These are phyloP conservation scores for Sitta europaea DNA, from an alignment of 2,113 vertebrate species.

Conservation along the genomic window DNA sequence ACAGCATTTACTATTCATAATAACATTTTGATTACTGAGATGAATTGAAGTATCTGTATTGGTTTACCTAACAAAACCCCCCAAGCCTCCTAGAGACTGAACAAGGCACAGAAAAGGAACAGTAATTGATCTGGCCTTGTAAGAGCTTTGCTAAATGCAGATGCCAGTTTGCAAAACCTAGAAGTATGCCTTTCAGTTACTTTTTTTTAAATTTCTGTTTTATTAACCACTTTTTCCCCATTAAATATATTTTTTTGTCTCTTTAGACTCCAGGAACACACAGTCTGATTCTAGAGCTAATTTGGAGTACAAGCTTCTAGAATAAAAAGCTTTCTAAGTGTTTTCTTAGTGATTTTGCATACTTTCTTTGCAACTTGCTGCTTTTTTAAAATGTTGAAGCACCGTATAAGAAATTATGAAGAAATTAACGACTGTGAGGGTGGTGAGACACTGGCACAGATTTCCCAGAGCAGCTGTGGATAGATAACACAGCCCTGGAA, in stretches of 20 bases:
- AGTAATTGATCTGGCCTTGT: background rate
- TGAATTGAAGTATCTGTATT: background rate
- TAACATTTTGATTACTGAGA: background rate
- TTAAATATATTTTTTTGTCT: background rate
- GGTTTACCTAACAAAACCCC: background rate
- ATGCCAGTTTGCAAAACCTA: background rate
- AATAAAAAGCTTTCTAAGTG: background rate
- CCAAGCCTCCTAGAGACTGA: background rate
- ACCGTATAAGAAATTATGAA: background rate
- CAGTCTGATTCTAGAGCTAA: background rate
- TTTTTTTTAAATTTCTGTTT: background rate
- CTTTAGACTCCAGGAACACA: background rate
- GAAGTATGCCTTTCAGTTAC: background rate
- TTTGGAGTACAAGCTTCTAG: background rate
- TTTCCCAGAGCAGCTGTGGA: background rate
- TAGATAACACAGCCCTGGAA: background rate
- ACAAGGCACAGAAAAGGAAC: background rate
- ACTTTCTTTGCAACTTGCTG: background rate
- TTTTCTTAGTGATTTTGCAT: background rate
- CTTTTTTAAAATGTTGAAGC: background rate
- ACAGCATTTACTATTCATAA: background rate
- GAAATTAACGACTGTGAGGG: background rate
- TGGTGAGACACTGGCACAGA: background rate
- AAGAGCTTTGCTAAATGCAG: background rate
- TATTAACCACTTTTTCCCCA: fast-evolving